Conservation (phyloP, 2,888 invertebrate genomes). For the Philereme transversata region DNA sequence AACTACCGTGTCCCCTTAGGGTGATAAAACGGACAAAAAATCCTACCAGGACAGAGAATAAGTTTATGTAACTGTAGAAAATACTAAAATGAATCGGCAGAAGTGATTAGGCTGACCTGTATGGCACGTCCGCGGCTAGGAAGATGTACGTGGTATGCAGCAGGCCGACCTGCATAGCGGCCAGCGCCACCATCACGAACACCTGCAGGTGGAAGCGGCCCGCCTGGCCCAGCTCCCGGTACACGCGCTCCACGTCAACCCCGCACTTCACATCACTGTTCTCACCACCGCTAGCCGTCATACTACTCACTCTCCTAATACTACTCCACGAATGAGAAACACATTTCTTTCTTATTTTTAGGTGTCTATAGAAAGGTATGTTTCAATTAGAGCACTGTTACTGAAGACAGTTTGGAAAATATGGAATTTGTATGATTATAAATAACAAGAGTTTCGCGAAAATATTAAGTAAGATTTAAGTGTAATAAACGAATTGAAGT, state of each 20-base stretch:
- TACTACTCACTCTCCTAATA: background rate
- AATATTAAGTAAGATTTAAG: too few species aligned
- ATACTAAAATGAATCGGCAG: background rate
- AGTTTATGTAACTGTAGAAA: too few species aligned
- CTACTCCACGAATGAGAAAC: background rate
- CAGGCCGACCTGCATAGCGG: slow-evolving; percentile 78
- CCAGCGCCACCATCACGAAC: slow-evolving; percentile 64
- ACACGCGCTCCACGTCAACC: slow-evolving; percentile 46
- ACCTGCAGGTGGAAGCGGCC: slow-evolving; percentile 62
- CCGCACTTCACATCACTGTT: slow-evolving; percentile 17
- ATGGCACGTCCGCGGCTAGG: slow-evolving; percentile 80
- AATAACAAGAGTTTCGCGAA: slow-evolving; percentile 1
- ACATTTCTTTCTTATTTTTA: background rate
- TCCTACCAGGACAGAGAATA: too few species aligned
- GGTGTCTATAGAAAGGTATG: background rate
- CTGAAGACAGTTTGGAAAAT: slow-evolving; percentile 11
- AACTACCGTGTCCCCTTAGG: too few species aligned
- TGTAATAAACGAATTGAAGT: too few species aligned
- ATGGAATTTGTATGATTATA: too few species aligned
- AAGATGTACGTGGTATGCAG: slow-evolving; percentile 84
- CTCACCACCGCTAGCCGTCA: slow-evolving; percentile 4
- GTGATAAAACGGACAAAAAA: too few species aligned
- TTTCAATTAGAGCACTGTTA: slow-evolving; percentile 2
- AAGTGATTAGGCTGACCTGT: slow-evolving; percentile 68
- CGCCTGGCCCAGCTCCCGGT: slow-evolving; percentile 66